These are phyloP conservation scores for Microcebus lehilahytsara DNA, from an alignment of 2,113 vertebrate species.

Conservation along the genomic window DNA sequence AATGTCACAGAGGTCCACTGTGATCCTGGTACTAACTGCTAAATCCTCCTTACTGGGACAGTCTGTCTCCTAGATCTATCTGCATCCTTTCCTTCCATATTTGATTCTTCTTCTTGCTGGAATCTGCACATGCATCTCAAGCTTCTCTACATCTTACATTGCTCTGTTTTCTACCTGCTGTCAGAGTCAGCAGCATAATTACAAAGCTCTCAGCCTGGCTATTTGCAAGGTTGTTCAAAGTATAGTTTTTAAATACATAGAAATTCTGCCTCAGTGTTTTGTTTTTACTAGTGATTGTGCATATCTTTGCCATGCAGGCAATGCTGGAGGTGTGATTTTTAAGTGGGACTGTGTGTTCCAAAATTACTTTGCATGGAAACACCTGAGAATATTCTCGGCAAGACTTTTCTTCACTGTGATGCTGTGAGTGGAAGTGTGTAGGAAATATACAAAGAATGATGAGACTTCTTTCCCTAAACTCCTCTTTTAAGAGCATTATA, in stretches of 20 bases:
- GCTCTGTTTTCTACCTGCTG: background rate
- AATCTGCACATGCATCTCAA: background rate
- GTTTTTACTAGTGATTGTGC: constrained; percentile 25
- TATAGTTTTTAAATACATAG: background rate
- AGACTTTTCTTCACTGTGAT: background rate
- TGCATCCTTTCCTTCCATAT: background rate
- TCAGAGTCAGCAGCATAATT: background rate
- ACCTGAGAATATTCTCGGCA: constrained; percentile 48
- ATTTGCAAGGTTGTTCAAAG: background rate
- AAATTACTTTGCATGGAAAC: constrained; percentile 42
- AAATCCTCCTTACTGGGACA: background rate
- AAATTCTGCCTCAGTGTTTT: background rate
- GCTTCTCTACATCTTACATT: background rate
- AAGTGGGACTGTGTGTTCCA: background rate
- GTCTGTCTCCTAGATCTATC: background rate
- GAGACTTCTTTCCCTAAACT: background rate
- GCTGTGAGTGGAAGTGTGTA: background rate
- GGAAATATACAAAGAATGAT: background rate
- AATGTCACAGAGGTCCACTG: background rate
- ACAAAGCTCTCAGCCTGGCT: background rate
- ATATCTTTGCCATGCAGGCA: background rate
- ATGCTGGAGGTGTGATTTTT: constrained; percentile 34
- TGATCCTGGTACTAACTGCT: background rate
- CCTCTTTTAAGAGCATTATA: background rate
- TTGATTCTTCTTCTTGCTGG: background rate